Base-by-base conservation (phyloP, 2,888 invertebrate genomes). In the Diplolepis rosae region DNA sequence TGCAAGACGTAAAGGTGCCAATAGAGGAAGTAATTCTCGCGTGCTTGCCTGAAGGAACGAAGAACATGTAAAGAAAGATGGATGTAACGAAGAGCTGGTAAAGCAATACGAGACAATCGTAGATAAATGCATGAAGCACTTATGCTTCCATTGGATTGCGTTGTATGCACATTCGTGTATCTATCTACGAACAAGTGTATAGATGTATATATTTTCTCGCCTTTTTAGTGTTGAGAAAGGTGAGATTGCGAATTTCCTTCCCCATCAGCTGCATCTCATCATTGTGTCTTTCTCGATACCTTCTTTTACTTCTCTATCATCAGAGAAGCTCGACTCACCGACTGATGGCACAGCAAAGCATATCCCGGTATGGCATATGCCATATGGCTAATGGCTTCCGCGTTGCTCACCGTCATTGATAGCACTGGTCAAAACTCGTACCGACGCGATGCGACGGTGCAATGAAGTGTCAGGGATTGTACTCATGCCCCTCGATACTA, bases 381-480 rank as follows among this genome's bases (percentile, higher is more conserved):
- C 86, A 86, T 85, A 85, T 85, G 85, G 85, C 83, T 86, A 86
- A 86, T 86, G 82, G 86, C 84, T 86, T 86, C 86, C 86, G 86
- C 86, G 84, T 86, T 85, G 84, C 81, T 79, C 78, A 83, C 80
- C 84, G 82, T 85, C 85, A 84, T 83, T 82, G 85, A 85, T 84
- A 84, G 82, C 77, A 77, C 79, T 76, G 72, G 73, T 69, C 75
- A 69, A 76, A n/a, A 75, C 74, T 70, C 72, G 71, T 65, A 72
- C 76, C 73, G 75, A 74, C 76, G 69, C 45, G 45, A 45, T 45
- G 45, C 15, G 45, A 45, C 15, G 15, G 18, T 45, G 39, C 24
- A 22, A 39, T 74, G 74, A 73, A 74, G 77, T 80, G 80, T 80
- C 83, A 80, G 77, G 80, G 79, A 80, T 82, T 82, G 81, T 78